Base-by-base conservation (phyloP, 2,888 invertebrate genomes). In the Polietes domitor region DNA sequence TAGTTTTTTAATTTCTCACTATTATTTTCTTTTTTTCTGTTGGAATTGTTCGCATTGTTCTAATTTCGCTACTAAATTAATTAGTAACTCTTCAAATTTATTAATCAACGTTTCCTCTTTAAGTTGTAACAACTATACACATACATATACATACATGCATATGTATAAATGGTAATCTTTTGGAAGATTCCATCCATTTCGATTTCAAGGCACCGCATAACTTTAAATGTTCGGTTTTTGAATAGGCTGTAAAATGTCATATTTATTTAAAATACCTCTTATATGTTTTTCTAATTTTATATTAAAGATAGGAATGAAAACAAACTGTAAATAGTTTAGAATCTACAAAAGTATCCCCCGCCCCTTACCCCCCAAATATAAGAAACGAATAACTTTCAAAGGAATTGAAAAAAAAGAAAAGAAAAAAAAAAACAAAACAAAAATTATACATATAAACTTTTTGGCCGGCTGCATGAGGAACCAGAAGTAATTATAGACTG, bases 31-130 rank as follows among this genome's bases (percentile, higher is more conserved):
- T n/a, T n/a, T n/a, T n/a, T n/a, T 76, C 21, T 58, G 68, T 71
- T 72, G 12, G 53, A 77, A 47, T 41, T 58, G 41, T 75, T 19
- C 15, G 28, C 28, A 26, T 6, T 61, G 21, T 65, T 17, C 10
- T 37, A 73, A 74, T 74, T 32, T 55, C n/a, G 21, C 72, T 87
- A 87, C 87, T 87, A 87, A 87, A 85, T 82, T 79, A 82, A 85
- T 87, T 86, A 87, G 87, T 87, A 87, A 80, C 68, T 61, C 41
- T n/a, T n/a, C n/a, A n/a, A 47, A 63, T 47, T 37, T n/a, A n/a
- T 32, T 19, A 43, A 68, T 26, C 10, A 58, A 2, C 15, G 1
- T 83, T 77, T 76, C 17, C 32, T 76, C 26, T 61, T 24, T 65
- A 7, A 15, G 17, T 17, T 77, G 50, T 73, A 43, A 41, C 55